phyloP scores from a whole-genome alignment of 1,140 invertebrate genomes.

The Drosophila quadrilineata region DNA sequence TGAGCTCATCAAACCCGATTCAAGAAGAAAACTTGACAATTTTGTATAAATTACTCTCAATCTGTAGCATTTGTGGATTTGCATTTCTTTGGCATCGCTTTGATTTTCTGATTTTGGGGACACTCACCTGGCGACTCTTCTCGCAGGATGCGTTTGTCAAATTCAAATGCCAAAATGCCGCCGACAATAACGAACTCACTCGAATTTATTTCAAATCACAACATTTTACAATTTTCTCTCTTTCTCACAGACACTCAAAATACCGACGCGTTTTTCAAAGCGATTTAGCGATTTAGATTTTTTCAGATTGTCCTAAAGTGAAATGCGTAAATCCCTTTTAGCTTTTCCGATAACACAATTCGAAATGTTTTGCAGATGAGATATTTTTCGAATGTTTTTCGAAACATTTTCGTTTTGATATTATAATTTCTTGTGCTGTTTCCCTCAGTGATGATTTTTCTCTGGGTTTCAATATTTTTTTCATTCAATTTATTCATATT shows the following conservation, averaged over 20 bases:
- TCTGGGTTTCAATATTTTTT: slow-evolving; percentile 7
- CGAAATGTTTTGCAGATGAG: slow-evolving; percentile 60
- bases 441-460: slow-evolving; percentile 5
- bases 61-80: slow-evolving; percentile 63
- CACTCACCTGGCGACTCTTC: slow-evolving; percentile 81
- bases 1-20: slow-evolving; percentile 81
- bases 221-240: slow-evolving; percentile 25
- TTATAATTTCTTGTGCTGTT: slow-evolving; percentile 21
- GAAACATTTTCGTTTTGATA: slow-evolving; percentile 19
- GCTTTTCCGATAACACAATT: slow-evolving; percentile 80
- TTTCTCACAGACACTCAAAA: slow-evolving; percentile 26
- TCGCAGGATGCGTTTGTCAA: slow-evolving; percentile 34
- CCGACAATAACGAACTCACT: slow-evolving; percentile 16
- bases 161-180: slow-evolving; percentile 55
- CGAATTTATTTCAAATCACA: slow-evolving; percentile 34
- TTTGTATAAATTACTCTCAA: slow-evolving; percentile 42
- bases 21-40: slow-evolving; percentile 66
- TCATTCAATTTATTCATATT: background rate
- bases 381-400: slow-evolving; percentile 50
- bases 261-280: slow-evolving; percentile 41
- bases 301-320: slow-evolving; percentile 18
- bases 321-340: slow-evolving; percentile 80
- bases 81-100: slow-evolving; percentile 76
- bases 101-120: slow-evolving; percentile 47
- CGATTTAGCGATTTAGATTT: background rate